Percentiles rank a stretch among this genome's conserved stretches.
Conservation (phyloP, 1,140 invertebrate species). For the Drosophila murphyi region DNA sequence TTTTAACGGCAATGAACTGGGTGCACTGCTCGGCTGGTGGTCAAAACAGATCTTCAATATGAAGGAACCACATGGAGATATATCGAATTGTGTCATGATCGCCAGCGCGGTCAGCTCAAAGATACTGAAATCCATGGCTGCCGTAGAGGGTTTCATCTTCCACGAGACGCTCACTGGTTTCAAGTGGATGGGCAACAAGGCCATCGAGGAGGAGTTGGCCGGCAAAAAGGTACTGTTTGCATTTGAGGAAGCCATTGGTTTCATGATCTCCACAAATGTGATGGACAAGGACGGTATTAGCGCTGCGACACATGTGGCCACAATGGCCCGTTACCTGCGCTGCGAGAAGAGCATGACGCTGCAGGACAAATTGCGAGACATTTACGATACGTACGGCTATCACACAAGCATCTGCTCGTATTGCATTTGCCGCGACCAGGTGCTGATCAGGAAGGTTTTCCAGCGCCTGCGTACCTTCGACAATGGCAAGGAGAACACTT, state of each 20-base stretch:
- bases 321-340: constrained; percentile 91
- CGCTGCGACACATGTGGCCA: constrained; percentile 91
- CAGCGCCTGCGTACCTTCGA: constrained; percentile 91
- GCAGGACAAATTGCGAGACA: constrained; percentile 90
- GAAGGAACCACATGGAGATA: constrained; percentile 84
- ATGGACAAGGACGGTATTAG: constrained; percentile 98
- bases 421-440: constrained; percentile 92
- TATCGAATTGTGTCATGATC: constrained; percentile 91
- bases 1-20: constrained; percentile 98
- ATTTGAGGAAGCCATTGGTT: constrained; percentile 98
- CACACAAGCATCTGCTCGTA: constrained; percentile 95
- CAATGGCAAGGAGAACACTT: constrained; percentile 85
- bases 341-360: constrained; percentile 88
- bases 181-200: constrained; percentile 99
- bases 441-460: constrained; percentile 92
- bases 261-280: constrained; percentile 95
- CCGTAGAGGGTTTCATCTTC: constrained; percentile 93
- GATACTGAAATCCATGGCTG: constrained; percentile 94
- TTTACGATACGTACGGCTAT: constrained; percentile 94
- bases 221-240: constrained; percentile 94
- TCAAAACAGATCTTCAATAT: constrained; percentile 87
- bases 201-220: constrained; percentile 89
- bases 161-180: constrained; percentile 99
- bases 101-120: constrained; percentile 99
- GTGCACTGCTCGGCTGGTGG: constrained; percentile 98